These are phyloP conservation scores for Anadara kagoshimensis DNA, from an alignment of 1,140 invertebrate genomes.

Conservation along the genomic window DNA sequence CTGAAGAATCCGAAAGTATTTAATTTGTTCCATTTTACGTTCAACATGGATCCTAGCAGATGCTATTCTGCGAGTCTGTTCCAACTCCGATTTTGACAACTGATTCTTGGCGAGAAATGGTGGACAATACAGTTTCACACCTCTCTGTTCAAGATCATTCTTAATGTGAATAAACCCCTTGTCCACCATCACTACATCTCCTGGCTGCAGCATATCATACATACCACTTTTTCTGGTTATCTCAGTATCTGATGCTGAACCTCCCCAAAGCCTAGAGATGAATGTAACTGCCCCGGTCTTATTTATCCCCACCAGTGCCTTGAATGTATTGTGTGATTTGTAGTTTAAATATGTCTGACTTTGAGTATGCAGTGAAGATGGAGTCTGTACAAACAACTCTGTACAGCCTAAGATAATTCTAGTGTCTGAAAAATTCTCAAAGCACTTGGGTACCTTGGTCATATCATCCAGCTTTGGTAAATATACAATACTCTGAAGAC, in stretches of 20 bases:
- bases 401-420: conserved; percentile 41
- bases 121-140: conserved; percentile 35
- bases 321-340: too few relatives aligned
- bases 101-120: conserved; percentile 18
- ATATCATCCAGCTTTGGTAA: conserved; percentile 19
- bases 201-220: conserved; percentile 13
- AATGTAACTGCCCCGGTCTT: conserved; percentile 37
- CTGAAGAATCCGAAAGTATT: conserved; percentile 30
- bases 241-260: conserved; percentile 31
- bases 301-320: conserved; percentile 31
- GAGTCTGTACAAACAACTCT: conserved; percentile 46
- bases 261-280: conserved; percentile 22
- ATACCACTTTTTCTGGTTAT: conserved; percentile 30
- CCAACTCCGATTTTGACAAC: conserved; percentile 21
- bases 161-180: too few relatives aligned
- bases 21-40: conserved; percentile 36
- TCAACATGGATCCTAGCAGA: conserved; percentile 32
- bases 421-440: conserved; percentile 33
- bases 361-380: conserved; percentile 39
- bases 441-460: conserved; percentile 26
- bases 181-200: conserved; percentile 36
- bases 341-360: conserved; percentile 32
- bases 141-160: conserved; percentile 11
- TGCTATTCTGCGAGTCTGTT: conserved; percentile 22
- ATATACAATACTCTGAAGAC: conserved; percentile 26